Evolutionary conservation across 2,797 vertebrate species (phyloP), one percentile per base, ranked within the genome.

Genomic region (Lophius americanus): DNA sequence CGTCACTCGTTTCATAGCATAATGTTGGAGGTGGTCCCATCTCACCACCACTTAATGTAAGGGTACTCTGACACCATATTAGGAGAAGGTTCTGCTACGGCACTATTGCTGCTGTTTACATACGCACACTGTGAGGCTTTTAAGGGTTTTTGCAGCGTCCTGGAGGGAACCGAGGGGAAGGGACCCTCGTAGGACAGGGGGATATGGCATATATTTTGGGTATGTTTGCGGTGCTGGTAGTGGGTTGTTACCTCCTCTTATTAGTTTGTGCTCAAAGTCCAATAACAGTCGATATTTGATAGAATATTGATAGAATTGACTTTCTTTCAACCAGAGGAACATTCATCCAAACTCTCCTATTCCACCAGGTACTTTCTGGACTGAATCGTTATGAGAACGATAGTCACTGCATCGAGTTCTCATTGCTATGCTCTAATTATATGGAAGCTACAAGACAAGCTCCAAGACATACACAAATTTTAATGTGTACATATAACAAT

Each of bases 41-140:
- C 64, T 68, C 62, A 1, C 43, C 55, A 57, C 62, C 63, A 70
- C 50, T 51, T 68, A 56, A 60, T 70, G 60, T 75, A 52, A 32
- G 23, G 32, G 37, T 46, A 42, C 46, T 71, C 32, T 47, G 80
- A 38, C 64, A 60, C 82, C 82, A 77, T 89, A 88, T 87, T 83
- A 81, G 85, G 86, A 51, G 73, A 85, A 81, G 51, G 60, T 46
- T 73, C 23, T 11, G 54, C 49, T 55, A 5, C 55, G 51, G 37
- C 37, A 5, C 48, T 38, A 50, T n/a, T 57, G 61, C 55, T 73
- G 39, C 43, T 89, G 81, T 91, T 87, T 87, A 81, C 75, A 50
- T 71, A 42, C 9, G n/a, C 33, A 33, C 44, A 32, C 65, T 80
- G 7, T 49, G 50, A 82, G 59, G 58, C 58, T 81, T 75, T 76